phyloP scores from a whole-genome alignment of 2,113 vertebrate genomes.

The Tragelaphus scriptus region DNA sequence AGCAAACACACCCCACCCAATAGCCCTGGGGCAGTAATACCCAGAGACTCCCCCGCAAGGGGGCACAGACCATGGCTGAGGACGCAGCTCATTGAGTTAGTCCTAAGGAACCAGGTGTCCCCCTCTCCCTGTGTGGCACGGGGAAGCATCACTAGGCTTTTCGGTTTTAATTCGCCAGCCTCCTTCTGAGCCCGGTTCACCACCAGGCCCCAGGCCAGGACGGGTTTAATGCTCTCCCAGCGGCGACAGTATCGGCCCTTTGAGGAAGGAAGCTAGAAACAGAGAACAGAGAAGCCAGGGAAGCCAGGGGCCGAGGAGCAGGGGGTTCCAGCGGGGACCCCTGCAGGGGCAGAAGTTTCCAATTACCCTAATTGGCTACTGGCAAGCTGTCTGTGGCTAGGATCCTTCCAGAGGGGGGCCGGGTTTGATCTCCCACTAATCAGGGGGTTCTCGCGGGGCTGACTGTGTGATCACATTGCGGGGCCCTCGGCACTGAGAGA shows the following conservation, averaged over 20 bases:
- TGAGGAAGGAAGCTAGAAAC: background rate
- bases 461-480: background rate
- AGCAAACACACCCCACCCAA: background rate
- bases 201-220: background rate
- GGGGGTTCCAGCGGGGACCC: constrained; percentile 42
- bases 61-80: background rate
- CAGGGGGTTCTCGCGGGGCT: constrained; percentile 28
- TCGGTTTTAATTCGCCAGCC: background rate
- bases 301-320: background rate
- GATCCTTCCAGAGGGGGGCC: constrained; percentile 64
- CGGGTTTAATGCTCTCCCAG: background rate
- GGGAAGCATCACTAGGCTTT: background rate
- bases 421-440: constrained; percentile 52
- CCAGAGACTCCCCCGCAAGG: background rate
- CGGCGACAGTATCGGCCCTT: background rate
- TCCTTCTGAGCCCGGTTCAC: background rate
- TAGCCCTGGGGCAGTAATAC: background rate
- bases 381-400: constrained; percentile 70
- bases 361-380: constrained; percentile 65
- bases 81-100: background rate
- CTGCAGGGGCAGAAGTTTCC: constrained; percentile 52
- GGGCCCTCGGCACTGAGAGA: constrained; percentile 20
- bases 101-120: background rate
- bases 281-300: background rate
- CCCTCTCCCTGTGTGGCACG: background rate